Evolutionary conservation across 2,888 invertebrate species (phyloP).

Genomic region (Chironomus tentans): DNA sequence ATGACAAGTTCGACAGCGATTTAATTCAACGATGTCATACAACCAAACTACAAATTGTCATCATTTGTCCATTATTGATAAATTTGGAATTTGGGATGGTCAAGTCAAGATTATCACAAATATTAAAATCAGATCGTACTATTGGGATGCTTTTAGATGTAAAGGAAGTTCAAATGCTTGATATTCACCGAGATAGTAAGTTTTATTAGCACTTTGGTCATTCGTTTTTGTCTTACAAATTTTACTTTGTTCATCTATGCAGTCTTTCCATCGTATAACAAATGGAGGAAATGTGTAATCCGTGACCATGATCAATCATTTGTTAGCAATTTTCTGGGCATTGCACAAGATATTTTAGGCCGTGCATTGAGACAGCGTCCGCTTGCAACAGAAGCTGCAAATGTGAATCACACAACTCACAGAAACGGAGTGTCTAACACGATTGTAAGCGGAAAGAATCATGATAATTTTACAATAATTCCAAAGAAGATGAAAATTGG

Average conservation of each 20-base stretch:
- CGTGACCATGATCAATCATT: conserved; percentile 77
- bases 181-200: conserved; percentile 58
- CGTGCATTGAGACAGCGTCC: conserved; percentile 47
- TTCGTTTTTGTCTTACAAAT: too few species aligned
- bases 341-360: conserved; percentile 69
- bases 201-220: not conserved
- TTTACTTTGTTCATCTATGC: not conserved
- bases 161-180: conserved; percentile 58
- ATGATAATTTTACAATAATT: conserved; percentile 41
- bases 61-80: conserved; percentile 67
- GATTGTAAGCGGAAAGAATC: conserved; percentile 28
- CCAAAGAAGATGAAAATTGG: conserved; percentile 46
- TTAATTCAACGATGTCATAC: conserved; percentile 46
- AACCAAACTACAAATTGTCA: conserved; percentile 70
- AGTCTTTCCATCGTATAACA: conserved; percentile 61
- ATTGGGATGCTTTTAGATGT: conserved; percentile 75
- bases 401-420: conserved; percentile 39
- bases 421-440: conserved; percentile 30
- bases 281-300: conserved; percentile 72
- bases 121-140: conserved; percentile 55
- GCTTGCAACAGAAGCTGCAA: conserved; percentile 50
- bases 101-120: conserved; percentile 38
- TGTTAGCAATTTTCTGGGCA: conserved; percentile 73
- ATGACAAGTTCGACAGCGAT: conserved; percentile 46
- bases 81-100: conserved; percentile 42